Percentiles rank a stretch among this genome's conserved stretches.
Conservation (phyloP, 2,113 vertebrate genomes). For the Micromys minutus region DNA sequence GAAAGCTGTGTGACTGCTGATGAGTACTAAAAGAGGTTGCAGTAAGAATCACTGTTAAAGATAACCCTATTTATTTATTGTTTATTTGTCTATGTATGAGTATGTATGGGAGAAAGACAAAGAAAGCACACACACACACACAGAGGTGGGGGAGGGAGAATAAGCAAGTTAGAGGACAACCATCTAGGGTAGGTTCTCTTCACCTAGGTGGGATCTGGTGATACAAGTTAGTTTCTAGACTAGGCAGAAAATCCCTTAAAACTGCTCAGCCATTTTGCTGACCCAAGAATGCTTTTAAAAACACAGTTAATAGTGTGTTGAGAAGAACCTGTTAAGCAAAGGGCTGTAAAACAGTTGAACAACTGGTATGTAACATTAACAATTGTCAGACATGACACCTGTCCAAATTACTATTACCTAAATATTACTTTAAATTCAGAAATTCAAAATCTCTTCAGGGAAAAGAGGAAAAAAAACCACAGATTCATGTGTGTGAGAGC, state of each 20-base stretch:
- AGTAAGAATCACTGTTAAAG: neutral
- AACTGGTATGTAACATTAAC: neutral
- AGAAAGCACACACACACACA: no score
- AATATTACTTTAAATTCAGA: conserved; percentile 38
- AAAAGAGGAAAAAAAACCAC: neutral
- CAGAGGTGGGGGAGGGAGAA: neutral
- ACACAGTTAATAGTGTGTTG: neutral
- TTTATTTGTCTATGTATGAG: neutral
- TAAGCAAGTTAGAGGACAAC: neutral
- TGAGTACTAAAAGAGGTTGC: neutral
- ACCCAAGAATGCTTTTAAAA: neutral
- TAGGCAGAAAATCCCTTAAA: no score
- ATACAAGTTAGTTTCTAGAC: neutral
- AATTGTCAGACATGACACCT: neutral
- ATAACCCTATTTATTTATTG: neutral
- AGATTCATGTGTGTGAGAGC: neutral
- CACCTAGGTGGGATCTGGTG: neutral
- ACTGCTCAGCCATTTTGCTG: neutral
- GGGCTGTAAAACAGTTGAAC: neutral
- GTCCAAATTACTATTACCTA: neutral
- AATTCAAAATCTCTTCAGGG: conserved; percentile 47
- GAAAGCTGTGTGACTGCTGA: neutral
- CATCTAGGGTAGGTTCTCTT: neutral
- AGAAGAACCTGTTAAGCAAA: neutral
- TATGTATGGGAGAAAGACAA: neutral